Evolutionary conservation across 2,888 invertebrate genomes (phyloP), one percentile per base, ranked within the genome.

Genomic region (Mylabris sibirica): DNA sequence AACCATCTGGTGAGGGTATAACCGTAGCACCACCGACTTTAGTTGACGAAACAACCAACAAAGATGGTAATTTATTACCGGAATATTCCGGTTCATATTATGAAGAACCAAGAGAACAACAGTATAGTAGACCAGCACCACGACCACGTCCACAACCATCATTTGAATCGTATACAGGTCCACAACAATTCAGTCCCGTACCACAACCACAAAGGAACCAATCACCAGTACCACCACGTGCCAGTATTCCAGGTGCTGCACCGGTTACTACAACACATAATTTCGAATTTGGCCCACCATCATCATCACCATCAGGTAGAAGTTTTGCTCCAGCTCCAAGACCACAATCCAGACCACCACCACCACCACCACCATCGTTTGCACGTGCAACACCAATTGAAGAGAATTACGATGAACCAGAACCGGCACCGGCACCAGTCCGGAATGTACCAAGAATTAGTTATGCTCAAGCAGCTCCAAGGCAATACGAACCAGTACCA

Each of bases 1-100:
- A 93, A 82, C 95, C 95, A 0, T 88, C 92, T 1, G 95, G 95
- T 0, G 94, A 95, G 80, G 95, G 95, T 53, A 95, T 95, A 82
- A 94, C 94, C 0, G 94, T 95, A 11, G 88, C 90, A 14, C 89
- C 90, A 0, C 89, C 90, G 64, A 90, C 90, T 0, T 83, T 90
- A 2, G 89, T 89, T 17, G 89, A 89, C 67, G 89, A 89, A 80
- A 86, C 88, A 77, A 88, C 84, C 41, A 84, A 85, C 76, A 76
- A 82, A 82, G 73, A 84, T 81, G 74, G 84, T 63, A 80, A 83
- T 57, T 77, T 82, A 38, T 82, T 85, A 14, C 77, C 77, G 1
- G 86, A 87, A 64, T 87, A 85, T 68, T 75, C 77, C 26, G 87
- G 86, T 24, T 85, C 86, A 67, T 77, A 80, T 60, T 80, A 82